Percentiles rank a stretch among this genome's conserved stretches.
Conservation (phyloP, 2,888 invertebrate species). For the Miltochrista miniata region DNA sequence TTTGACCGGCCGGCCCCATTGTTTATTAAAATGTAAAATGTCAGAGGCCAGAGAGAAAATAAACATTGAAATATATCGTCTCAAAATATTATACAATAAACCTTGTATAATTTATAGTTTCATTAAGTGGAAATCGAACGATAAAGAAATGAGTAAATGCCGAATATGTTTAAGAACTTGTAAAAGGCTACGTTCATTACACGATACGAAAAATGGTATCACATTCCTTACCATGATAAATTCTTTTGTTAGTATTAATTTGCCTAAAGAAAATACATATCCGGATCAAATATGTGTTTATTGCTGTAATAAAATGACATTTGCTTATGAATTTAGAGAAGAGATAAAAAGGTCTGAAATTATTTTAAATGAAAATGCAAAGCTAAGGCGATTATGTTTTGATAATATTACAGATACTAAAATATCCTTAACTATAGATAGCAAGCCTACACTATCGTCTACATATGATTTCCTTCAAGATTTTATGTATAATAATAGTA, state of each 20-base stretch:
- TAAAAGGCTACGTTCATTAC: conserved; percentile 45
- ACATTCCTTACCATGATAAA: conserved; percentile 52
- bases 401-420: conserved; percentile 54
- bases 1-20: too few relatives aligned
- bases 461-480: conserved; percentile 24
- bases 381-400: conserved; percentile 48
- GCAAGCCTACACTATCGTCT: conserved; percentile 23
- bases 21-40: too few relatives aligned
- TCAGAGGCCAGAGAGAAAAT: too few relatives aligned
- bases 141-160: conserved; percentile 48
- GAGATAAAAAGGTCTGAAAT: conserved; percentile 56
- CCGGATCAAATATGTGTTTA: conserved; percentile 51
- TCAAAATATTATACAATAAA: too few relatives aligned
- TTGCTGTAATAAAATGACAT: conserved; percentile 62
- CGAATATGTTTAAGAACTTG: conserved; percentile 53
- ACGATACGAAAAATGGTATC: conserved; percentile 33
- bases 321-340: conserved; percentile 55
- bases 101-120: too few relatives aligned
- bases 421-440: conserved; percentile 39
- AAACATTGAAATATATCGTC: too few relatives aligned
- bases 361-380: conserved; percentile 37
- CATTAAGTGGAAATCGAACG: too few relatives aligned
- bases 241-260: conserved; percentile 46
- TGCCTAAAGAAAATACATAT: conserved; percentile 33
- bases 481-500: conserved; percentile 27